Evolutionary conservation across 2,113 vertebrate species (phyloP).

Genomic region (Aplodontia rufa): DNA sequence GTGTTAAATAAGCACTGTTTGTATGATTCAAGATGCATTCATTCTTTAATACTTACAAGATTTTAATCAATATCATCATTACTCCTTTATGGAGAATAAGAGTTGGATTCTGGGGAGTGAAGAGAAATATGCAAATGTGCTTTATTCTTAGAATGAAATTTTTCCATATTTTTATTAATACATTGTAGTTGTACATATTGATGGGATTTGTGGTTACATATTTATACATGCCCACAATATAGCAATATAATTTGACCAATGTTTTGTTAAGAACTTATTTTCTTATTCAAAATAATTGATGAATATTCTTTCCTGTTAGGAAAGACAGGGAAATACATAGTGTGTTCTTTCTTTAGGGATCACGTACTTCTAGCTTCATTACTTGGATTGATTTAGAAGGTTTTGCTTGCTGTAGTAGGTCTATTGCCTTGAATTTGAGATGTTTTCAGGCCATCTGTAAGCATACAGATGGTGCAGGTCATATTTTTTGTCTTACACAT

Average conservation of each 20-base stretch:
- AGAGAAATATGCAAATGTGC: neutral
- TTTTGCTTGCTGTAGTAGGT: neutral
- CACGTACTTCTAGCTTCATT: neutral
- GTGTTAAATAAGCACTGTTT: conserved; percentile 32
- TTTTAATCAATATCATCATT: conserved; percentile 37
- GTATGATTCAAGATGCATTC: neutral
- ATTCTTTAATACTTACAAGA: neutral
- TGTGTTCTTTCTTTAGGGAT: neutral
- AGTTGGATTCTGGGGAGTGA: neutral
- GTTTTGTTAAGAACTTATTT: conserved; percentile 18
- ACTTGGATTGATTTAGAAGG: neutral
- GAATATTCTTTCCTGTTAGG: neutral
- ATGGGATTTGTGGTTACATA: no score
- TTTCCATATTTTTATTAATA: no score
- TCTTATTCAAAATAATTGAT: neutral
- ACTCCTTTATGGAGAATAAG: neutral
- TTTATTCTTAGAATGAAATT: neutral
- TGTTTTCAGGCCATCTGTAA: neutral
- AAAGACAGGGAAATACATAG: neutral
- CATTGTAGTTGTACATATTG: no score
- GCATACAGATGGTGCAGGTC: neutral
- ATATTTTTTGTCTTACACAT: neutral
- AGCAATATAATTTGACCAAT: no score
- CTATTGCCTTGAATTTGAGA: neutral
- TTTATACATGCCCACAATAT: no score